Evolutionary conservation across 2,797 vertebrate genomes (phyloP).

Genomic region (Amblyraja radiata): DNA sequence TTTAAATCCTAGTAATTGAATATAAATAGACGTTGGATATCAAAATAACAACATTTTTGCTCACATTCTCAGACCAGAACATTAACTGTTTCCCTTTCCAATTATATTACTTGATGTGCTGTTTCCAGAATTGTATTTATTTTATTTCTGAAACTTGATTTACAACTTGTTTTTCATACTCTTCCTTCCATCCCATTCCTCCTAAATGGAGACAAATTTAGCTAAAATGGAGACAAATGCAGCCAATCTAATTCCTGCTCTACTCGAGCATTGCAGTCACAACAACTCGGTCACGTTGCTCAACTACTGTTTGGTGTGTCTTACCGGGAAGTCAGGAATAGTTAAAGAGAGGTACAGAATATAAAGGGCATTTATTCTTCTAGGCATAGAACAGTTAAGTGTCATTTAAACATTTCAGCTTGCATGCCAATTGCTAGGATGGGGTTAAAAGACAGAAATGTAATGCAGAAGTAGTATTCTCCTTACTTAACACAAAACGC

Average conservation of each 20-base stretch:
- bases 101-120: too few species aligned
- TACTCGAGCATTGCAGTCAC: too few species aligned
- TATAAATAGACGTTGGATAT: too few species aligned
- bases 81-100: too few species aligned
- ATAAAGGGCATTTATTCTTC: not conserved
- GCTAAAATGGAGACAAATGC: not conserved
- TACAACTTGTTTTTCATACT: not conserved
- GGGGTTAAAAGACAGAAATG: not conserved
- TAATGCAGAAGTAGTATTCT: not conserved
- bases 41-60: too few species aligned
- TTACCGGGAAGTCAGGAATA: not conserved
- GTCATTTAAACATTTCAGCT: not conserved
- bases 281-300: not conserved
- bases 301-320: not conserved
- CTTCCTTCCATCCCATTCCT: not conserved
- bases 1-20: too few species aligned
- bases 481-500: not conserved
- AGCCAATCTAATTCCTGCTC: not conserved
- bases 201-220: not conserved
- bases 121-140: too few species aligned
- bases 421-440: not conserved
- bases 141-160: not conserved
- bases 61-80: too few species aligned
- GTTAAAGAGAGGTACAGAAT: not conserved
- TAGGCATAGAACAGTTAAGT: too few species aligned